Evolutionary conservation across 2,797 vertebrate genomes (phyloP), one percentile per base, ranked within the genome.

Genomic region (Urophycis tenuis): DNA sequence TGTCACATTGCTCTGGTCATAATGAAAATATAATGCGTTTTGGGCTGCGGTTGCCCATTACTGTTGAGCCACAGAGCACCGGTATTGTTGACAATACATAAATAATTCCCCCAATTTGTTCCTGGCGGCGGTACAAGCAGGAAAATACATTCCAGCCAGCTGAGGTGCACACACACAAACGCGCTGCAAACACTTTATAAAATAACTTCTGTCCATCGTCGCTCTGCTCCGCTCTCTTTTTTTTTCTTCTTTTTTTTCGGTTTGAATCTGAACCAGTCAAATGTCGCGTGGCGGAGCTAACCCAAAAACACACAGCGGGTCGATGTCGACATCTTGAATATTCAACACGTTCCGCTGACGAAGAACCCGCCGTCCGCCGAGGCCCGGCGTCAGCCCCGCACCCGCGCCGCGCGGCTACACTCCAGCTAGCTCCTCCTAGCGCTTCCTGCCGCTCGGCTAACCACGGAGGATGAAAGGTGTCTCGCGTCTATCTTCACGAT

Each of bases 21-120:
- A 92, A 93, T 93, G 92, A 93, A 93, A 94, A 92, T 88, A 89
- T 90, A 92, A 93, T 93, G 92, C 85, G 89, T 92, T 93, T 90
- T 87, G 84, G 84, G 84, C 80, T 89, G 81, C 86, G 84, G 88
- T 86, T 81, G 79, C 87, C 85, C 86, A 88, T 88, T 82, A 82
- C 85, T 71, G 71, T 82, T 75, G 76, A 78, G 74, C 79, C 77
- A 82, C 82, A 85, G 84, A 82, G 80, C 83, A 78, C 77, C 77
- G 85, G 88, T 87, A 88, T 83, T 84, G 86, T 89, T 84, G 81
- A 85, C 88, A 87, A 88, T 82, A 82, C 87, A 88, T 75, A 72
- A 87, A 83, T 87, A 84, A 89, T 81, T 86, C 82, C 75, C 72
- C 49, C 78, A 78, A 86, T 91, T 89, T 90, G 81, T 89, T 86